Percentiles rank a stretch among this genome's conserved stretches.
These are phyloP conservation scores for Herminia tarsipennalis DNA, from an alignment of 2,888 invertebrate species.

Conservation along the genomic window DNA sequence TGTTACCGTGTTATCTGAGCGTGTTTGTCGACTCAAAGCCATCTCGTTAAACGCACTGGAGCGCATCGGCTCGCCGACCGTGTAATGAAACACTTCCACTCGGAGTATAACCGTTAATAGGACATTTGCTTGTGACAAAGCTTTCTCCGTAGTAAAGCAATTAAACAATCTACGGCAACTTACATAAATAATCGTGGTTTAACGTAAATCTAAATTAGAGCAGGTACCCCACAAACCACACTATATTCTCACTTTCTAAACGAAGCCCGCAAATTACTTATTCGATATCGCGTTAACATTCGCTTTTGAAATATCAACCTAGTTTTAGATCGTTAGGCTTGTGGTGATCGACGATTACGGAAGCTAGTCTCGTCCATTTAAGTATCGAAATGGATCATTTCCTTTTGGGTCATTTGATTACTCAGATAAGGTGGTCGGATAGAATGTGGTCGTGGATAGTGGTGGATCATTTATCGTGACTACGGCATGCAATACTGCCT, in stretches of 20 bases:
- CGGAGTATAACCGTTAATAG: slow-evolving; percentile 77
- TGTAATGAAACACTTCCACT: slow-evolving; percentile 83
- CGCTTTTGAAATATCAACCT: slow-evolving; percentile 59
- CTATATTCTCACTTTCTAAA: slow-evolving; percentile 53
- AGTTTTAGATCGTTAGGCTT: slow-evolving; percentile 42
- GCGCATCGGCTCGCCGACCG: slow-evolving; percentile 71
- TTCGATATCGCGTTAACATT: slow-evolving; percentile 35
- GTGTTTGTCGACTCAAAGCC: slow-evolving; percentile 62
- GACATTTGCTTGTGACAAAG: slow-evolving; percentile 70
- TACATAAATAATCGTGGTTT: slow-evolving; percentile 38
- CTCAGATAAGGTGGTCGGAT: slow-evolving; percentile 9
- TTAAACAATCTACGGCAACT: slow-evolving; percentile 46
- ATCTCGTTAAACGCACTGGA: slow-evolving; percentile 74
- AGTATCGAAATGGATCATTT: slow-evolving; percentile 18
- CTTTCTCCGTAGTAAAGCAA: slow-evolving; percentile 70
- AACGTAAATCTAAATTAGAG: slow-evolving; percentile 34
- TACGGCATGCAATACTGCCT: slow-evolving; percentile 63
- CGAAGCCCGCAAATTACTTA: slow-evolving; percentile 46
- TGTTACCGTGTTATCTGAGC: slow-evolving; percentile 53
- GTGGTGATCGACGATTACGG: slow-evolving; percentile 41
- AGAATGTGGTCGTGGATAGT: slow-evolving; percentile 18
- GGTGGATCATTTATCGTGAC: slow-evolving; percentile 64
- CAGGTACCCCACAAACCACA: slow-evolving; percentile 49
- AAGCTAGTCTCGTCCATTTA: slow-evolving; percentile 36
- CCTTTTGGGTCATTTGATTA: slow-evolving; percentile 24